These are phyloP conservation scores for Trichoplusia ni DNA, from an alignment of 1,140 invertebrate species.

Conservation along the genomic window DNA sequence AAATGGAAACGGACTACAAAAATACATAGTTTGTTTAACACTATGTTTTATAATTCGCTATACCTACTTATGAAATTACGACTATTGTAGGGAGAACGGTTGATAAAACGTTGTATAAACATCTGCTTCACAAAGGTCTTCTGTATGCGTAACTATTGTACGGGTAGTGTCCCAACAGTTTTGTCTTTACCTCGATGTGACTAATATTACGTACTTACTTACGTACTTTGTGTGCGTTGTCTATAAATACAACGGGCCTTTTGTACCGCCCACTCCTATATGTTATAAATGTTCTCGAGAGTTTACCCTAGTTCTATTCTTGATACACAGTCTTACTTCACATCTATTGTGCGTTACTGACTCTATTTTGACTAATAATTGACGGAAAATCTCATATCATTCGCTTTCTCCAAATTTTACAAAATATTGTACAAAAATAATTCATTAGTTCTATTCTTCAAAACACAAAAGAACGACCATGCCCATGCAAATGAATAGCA, in stretches of 20 bases:
- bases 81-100: not conserved
- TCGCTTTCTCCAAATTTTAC: too few relatives aligned
- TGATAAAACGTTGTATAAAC: slow-evolving; percentile 34
- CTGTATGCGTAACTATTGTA: slow-evolving; percentile 25
- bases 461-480: not conserved
- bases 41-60: not conserved
- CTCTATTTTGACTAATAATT: too few relatives aligned
- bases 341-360: not conserved
- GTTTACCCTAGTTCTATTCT: slow-evolving; percentile 33
- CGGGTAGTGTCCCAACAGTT: slow-evolving; percentile 9
- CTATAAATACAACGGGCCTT: slow-evolving; percentile 36
- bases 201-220: slow-evolving; percentile 16
- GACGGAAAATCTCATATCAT: too few relatives aligned
- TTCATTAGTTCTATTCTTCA: not conserved
- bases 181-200: slow-evolving; percentile 27
- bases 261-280: slow-evolving; percentile 26
- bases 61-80: not conserved
- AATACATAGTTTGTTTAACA: not conserved
- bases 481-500: not conserved
- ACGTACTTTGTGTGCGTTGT: slow-evolving; percentile 24
- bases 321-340: slow-evolving; percentile 1
- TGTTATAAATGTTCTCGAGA: slow-evolving; percentile 29
- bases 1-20: not conserved
- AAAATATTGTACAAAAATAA: too few relatives aligned
- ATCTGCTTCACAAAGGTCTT: slow-evolving; percentile 27